These are phyloP conservation scores for Strigamia transsilvanica DNA, from an alignment of 2,888 invertebrate species.

Conservation along the genomic window DNA sequence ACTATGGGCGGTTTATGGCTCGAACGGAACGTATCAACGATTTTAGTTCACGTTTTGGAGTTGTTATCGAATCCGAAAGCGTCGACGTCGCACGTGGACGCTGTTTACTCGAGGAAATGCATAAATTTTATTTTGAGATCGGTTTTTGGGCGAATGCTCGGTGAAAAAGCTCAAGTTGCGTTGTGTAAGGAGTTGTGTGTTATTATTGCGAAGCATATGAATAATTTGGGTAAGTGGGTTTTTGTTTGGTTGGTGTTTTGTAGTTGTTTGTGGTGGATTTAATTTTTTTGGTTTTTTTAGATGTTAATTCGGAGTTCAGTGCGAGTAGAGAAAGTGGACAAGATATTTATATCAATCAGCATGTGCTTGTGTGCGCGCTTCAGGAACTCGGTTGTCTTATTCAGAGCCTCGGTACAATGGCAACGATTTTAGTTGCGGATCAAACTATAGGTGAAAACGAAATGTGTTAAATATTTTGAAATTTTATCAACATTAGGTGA, in stretches of 20 bases:
- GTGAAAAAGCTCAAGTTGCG: slow-evolving; percentile 95
- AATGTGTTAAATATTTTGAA: too few species aligned
- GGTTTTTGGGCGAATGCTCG: slow-evolving; percentile 90
- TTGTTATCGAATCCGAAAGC: slow-evolving; percentile 93
- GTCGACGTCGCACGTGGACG: slow-evolving; percentile 95
- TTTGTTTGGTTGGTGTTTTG: too few species aligned
- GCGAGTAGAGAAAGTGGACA: slow-evolving; percentile 81
- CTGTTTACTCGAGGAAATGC: slow-evolving; percentile 96
- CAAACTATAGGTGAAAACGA: slow-evolving; percentile 75
- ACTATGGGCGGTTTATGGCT: slow-evolving; percentile 94
- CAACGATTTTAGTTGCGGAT: slow-evolving; percentile 88
- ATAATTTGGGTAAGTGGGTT: slow-evolving; percentile 65
- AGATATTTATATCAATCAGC: slow-evolving; percentile 89
- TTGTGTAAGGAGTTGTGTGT: slow-evolving; percentile 94
- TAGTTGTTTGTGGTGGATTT: too few species aligned
- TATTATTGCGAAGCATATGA: slow-evolving; percentile 93
- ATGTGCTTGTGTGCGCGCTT: slow-evolving; percentile 88
- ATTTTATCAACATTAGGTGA: too few species aligned
- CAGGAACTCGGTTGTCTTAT: slow-evolving; percentile 93
- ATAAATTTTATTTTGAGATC: slow-evolving; percentile 93
- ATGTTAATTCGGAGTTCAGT: slow-evolving; percentile 90
- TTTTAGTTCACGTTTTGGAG: slow-evolving; percentile 89
- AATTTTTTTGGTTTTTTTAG: slow-evolving; percentile 63
- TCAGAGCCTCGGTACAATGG: slow-evolving; percentile 91
- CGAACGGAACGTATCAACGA: slow-evolving; percentile 85